A percentile compares a stretch with the other conserved stretches of the same genome.
phyloP scores from a whole-genome alignment of 2,113 vertebrate species.

The Holacanthus passer region DNA sequence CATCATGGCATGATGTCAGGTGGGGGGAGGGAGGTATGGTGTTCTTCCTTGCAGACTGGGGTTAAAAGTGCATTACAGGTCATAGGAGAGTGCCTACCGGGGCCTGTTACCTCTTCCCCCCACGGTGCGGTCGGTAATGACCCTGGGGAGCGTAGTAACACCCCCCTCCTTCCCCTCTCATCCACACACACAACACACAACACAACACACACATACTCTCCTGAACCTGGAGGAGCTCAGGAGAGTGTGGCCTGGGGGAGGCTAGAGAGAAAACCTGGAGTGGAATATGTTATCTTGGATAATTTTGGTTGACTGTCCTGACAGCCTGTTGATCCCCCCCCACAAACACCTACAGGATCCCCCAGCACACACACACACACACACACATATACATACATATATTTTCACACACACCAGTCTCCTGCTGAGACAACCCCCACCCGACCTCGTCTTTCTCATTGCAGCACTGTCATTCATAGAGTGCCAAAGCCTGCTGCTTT shows the following conservation, averaged over 20 bases:
- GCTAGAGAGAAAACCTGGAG: slow-evolving; percentile 76
- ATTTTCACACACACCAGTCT: slow-evolving; percentile 37
- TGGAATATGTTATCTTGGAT: slow-evolving; percentile 74
- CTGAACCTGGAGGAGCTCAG: slow-evolving; percentile 74
- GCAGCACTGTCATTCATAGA: slow-evolving; percentile 95
- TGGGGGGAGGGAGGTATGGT: not conserved
- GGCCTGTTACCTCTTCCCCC: slow-evolving; percentile 53
- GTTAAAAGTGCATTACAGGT: slow-evolving; percentile 80
- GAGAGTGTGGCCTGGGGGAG: slow-evolving; percentile 71
- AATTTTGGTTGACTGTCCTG: slow-evolving; percentile 77
- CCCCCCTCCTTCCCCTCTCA: not conserved
- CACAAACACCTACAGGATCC: slow-evolving; percentile 39
- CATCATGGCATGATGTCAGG: slow-evolving; percentile 23
- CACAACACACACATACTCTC: slow-evolving; percentile 36
- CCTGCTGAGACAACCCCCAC: slow-evolving; percentile 51
- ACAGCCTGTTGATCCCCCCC: slow-evolving; percentile 68
- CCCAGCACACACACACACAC: slow-evolving; percentile 12
- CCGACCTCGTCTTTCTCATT: slow-evolving; percentile 76
- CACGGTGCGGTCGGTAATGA: slow-evolving; percentile 66
- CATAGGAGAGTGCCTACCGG: slow-evolving; percentile 58
- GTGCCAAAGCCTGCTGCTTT: slow-evolving; percentile 96
- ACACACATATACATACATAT: slow-evolving; percentile 21
- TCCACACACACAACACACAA: slow-evolving; percentile 26
- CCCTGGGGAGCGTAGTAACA: slow-evolving; percentile 70
- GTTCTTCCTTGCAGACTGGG: slow-evolving; percentile 50